These are phyloP conservation scores for Coracias cyanogaster DNA, from an alignment of 2,797 vertebrate species.

Conservation along the genomic window DNA sequence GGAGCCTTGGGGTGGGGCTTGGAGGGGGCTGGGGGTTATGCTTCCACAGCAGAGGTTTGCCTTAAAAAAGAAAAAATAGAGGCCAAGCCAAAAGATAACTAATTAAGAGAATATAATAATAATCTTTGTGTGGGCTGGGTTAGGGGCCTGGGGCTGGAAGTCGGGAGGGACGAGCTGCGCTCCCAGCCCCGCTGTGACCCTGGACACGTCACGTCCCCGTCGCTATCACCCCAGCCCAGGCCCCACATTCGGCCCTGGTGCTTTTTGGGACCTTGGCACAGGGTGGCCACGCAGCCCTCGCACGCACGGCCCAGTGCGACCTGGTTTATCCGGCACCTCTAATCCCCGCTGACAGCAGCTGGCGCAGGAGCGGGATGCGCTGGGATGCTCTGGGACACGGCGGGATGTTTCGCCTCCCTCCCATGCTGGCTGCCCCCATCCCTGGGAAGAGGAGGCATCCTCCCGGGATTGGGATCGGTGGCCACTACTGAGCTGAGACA, in stretches of 20 bases:
- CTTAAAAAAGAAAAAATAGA: neutral
- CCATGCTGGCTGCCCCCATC: neutral
- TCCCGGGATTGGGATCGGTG: rapidly evolving
- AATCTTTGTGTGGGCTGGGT: neutral
- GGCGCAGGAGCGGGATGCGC: neutral
- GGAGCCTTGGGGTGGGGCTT: rapidly evolving
- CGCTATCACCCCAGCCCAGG: rapidly evolving
- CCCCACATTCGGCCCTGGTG: no score
- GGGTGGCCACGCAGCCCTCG: neutral
- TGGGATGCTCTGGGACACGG: neutral
- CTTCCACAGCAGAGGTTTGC: neutral
- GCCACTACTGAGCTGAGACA: rapidly evolving
- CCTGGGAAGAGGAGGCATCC: neutral
- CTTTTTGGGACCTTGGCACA: neutral
- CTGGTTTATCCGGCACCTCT: neutral
- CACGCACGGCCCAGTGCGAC: neutral
- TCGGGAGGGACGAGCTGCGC: rapidly evolving
- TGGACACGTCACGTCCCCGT: rapidly evolving
- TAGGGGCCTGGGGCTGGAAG: neutral
- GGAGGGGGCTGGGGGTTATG: rapidly evolving
- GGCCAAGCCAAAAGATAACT: neutral
- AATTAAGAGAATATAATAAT: neutral
- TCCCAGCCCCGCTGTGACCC: neutral
- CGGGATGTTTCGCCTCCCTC: neutral
- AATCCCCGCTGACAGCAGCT: neutral